phyloP scores from a whole-genome alignment of 1,140 invertebrate genomes.

The Cyrtorhinus lividipennis region DNA sequence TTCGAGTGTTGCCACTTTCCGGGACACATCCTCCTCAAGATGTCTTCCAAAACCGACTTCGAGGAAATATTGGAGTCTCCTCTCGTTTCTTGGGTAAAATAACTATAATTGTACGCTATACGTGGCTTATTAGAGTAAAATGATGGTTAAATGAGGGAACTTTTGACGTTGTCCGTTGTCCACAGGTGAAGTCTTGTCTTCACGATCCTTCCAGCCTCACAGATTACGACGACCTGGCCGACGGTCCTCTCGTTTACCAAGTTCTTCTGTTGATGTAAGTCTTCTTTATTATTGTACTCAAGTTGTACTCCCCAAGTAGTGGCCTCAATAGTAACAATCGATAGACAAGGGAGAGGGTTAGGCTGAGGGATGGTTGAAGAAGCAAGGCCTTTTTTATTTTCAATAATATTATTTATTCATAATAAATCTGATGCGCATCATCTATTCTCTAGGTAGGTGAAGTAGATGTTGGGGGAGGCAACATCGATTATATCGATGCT shows the following conservation, averaged over 20 bases:
- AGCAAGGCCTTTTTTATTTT: no score
- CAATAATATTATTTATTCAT: no score
- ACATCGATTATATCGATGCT: no score
- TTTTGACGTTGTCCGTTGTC: conserved; percentile 18
- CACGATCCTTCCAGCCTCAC: conserved; percentile 53
- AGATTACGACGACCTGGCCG: conserved; percentile 64
- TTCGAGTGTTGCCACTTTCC: not conserved
- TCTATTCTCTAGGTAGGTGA: no score
- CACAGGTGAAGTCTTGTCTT: conserved; percentile 67
- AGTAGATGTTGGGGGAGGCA: no score
- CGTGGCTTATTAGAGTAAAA: not conserved
- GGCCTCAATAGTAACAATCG: no score
- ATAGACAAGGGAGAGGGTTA: no score
- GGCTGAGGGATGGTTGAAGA: no score
- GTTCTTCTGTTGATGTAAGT: conserved; percentile 48
- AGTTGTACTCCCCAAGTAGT: no score
- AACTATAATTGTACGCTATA: not conserved
- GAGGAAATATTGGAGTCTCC: conserved; percentile 69
- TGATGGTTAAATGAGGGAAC: not conserved
- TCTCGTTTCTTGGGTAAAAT: conserved; percentile 73
- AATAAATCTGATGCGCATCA: no score
- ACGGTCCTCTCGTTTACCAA: conserved; percentile 69
- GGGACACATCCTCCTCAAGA: not conserved
- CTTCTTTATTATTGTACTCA: not conserved
- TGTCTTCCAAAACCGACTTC: conserved; percentile 44